Percentiles rank a stretch among this genome's conserved stretches.
Conservation (phyloP, 2,888 invertebrate genomes). For the Artemia sinica region DNA sequence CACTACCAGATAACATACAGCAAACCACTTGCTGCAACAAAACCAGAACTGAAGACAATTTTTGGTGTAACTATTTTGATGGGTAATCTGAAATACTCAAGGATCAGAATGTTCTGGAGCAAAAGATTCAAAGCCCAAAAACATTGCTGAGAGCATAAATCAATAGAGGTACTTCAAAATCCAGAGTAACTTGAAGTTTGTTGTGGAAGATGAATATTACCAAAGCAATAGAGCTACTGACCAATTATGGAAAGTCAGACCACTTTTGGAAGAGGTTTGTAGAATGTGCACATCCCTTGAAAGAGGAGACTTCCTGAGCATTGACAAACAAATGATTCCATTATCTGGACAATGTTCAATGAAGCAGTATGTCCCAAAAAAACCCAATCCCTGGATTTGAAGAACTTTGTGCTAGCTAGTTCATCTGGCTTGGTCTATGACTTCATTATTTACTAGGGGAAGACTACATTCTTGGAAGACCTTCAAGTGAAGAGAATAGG, state of each 20-base stretch:
- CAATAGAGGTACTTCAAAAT: slow-evolving; percentile 12
- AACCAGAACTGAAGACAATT: slow-evolving; percentile 11
- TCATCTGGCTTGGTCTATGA: slow-evolving; percentile 19
- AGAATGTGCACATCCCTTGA: neutral
- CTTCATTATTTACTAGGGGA: slow-evolving; percentile 21
- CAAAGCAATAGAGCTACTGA: neutral
- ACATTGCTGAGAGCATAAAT: slow-evolving; percentile 12
- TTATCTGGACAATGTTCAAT: slow-evolving; percentile 17
- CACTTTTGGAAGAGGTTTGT: slow-evolving; percentile 7
- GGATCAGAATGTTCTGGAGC: slow-evolving; percentile 17
- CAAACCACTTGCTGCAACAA: neutral
- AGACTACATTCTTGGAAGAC: slow-evolving; percentile 16
- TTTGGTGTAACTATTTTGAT: slow-evolving; percentile 11
- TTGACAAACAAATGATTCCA: slow-evolving; percentile 22
- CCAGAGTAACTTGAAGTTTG: neutral
- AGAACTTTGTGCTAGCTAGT: slow-evolving; percentile 20
- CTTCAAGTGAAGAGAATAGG: slow-evolving; percentile 15
- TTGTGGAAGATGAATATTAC: slow-evolving; percentile 7
- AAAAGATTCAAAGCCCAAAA: too few relatives aligned
- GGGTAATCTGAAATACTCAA: neutral
- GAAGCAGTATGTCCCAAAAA: slow-evolving; percentile 18
- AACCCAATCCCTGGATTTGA: slow-evolving; percentile 19
- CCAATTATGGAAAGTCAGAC: slow-evolving; percentile 15
- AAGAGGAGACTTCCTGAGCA: neutral
- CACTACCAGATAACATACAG: neutral